Percentiles rank a stretch among this genome's conserved stretches.
These are phyloP conservation scores for Sebastiscus albofasciatus DNA, from an alignment of 2,797 vertebrate genomes.

Conservation along the genomic window DNA sequence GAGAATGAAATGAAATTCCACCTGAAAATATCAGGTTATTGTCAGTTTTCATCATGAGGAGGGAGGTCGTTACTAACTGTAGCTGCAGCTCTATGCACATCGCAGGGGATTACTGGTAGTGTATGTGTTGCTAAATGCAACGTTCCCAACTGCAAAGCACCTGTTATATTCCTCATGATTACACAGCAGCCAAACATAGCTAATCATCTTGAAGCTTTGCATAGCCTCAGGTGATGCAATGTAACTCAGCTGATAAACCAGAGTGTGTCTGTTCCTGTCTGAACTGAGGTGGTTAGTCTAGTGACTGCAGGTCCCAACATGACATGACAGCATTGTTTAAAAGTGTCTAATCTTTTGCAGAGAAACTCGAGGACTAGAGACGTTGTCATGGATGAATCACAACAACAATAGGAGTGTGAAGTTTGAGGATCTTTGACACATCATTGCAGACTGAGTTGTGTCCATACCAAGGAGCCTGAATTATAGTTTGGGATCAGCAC, in stretches of 20 bases:
- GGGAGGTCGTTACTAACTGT: background rate
- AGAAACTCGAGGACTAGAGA: background rate
- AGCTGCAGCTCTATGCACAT: too few relatives aligned
- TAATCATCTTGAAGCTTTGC: conserved; percentile 59
- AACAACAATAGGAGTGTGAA: conserved; percentile 20
- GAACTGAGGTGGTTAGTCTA: background rate
- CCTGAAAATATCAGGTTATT: too few relatives aligned
- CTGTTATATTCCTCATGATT: conserved; percentile 1
- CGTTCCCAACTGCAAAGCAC: background rate
- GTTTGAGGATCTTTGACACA: conserved; percentile 13
- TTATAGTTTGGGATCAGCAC: background rate
- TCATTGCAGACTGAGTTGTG: background rate
- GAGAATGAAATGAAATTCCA: too few relatives aligned
- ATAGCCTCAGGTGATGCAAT: conserved; percentile 46
- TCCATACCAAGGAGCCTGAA: conserved; percentile 27
- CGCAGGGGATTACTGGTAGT: background rate
- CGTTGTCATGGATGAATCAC: conserved; percentile 29
- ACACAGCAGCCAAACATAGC: background rate
- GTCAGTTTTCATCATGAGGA: too few relatives aligned
- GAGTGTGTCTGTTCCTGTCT: background rate
- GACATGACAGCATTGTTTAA: conserved; percentile 27
- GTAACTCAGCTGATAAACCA: background rate
- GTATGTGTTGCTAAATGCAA: background rate
- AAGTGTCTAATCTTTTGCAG: conserved; percentile 47
- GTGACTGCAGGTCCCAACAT: conserved; percentile 23